A percentile compares a stretch with the other conserved stretches of the same genome.
Conservation (phyloP, 2,113 vertebrate genomes). For the Sus scrofa region T2T-Sscrofa CM000823.6:51817501-51818000, state of each 20-base stretch:
- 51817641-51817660: not conserved
- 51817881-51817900: not conserved
- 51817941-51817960: not conserved
- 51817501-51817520: too few relatives aligned
- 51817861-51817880: not conserved
- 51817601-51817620: not conserved
- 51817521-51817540: too few relatives aligned
- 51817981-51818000: not conserved
- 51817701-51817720: constrained; percentile 6
- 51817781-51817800: not conserved
- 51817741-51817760: not conserved
- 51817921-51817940: not conserved
- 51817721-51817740: constrained; percentile 18
- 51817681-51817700: constrained; percentile 41
- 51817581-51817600: not conserved
- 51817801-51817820: not conserved
- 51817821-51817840: not conserved
- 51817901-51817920: not conserved
- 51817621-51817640: constrained; percentile 18
- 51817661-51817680: not conserved
- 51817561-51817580: not conserved
- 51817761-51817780: not conserved
- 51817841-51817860: not conserved
- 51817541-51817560: not conserved
- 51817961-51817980: not conserved